Evolutionary conservation across 2,888 invertebrate genomes (phyloP), one percentile per base, ranked within the genome.

Genomic region (Limulus polyphemus): DNA sequence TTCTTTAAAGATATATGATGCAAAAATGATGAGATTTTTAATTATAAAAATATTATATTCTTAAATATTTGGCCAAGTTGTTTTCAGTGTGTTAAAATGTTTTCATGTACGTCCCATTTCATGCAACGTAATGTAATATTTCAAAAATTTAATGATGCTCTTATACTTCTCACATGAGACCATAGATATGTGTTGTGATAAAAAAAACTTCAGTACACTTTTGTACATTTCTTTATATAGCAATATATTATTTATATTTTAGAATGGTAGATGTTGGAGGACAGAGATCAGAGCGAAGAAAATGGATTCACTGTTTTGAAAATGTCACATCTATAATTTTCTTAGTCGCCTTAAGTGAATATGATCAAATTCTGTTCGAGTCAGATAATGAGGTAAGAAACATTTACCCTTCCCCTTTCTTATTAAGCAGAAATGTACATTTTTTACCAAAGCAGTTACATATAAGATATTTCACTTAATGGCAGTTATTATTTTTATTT

Each of bases 201-300:
- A 32, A 32, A n/a, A 32, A 32, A 32, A 32, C 32, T 32, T 32
- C 32, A 32, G 3, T 32, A 32, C 1, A 7, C 3, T 32, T 32
- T 32, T 32, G 32, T 5, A 32, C 32, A 50, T 50, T n/a, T 13
- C 50, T 50, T 50, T 50, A 14, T 50, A 50, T 50, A 50, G 13
- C 14, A 2, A 50, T n/a, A 2, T 12, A 32, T 64, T 4, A 16
- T 55, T 61, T 47, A 46, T 60, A 32, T 70, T 73, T 47, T 73
- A 79, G 81, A 72, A 81, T 82, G 80, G 81, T 81, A 59, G 81
- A 81, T 71, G 81, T 81, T 50, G 81, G 81, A 58, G 81, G 81
- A 11, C 81, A 81, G 74, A 72, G 81, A 68, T 79, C 80, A 56
- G 80, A 81, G 69, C 75, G 81, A 69, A 73, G 80, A 63, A 81